Evolutionary conservation across 2,797 vertebrate species (phyloP), one percentile per base, ranked within the genome.

Genomic region (Urocyon cinereoargenteus): DNA sequence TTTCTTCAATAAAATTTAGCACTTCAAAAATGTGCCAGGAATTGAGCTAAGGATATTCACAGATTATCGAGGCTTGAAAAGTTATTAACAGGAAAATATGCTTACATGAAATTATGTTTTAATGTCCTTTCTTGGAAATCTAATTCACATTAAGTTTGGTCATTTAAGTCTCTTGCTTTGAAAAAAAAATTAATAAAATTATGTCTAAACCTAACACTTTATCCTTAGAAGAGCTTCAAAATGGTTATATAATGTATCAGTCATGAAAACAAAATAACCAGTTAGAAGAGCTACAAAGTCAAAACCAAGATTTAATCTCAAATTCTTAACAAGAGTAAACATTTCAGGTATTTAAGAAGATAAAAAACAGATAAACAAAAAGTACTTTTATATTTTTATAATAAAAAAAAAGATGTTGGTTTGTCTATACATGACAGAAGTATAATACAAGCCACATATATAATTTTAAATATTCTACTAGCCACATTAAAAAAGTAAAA

Each of bases 201-300:
- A 82, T 61, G 45, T 90, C n/a, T 73, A 91, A 96, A 91, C 73
- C 36, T 40, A 92, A 94, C 31, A 87, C 24, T 55, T 79, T 59
- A 96, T 92, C 36, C 83, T 90, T 61, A 86, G 22, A 94, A 75
- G n/a, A 91, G 36, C 59, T 94, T 84, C 22, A 91, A 96, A 92
- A 93, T 34, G 55, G 61, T 59, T 28, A 85, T 8, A 62, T 15
- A 81, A 86, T 45, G 34, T 90, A 88, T 73, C 62, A 75, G 70
- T 97, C 11, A 83, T 15, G 84, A 75, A 96, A 93, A 90, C 22
- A 55, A 49, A 96, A 49, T 34, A 82, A 86, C 26, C 57, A 83
- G 73, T 72, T 49, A 34, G 1, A 92, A 82, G 28, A 55, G 22
- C 70, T 49, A 84, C 49, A 78, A 86, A 77, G 70, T 78, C 61